Evolutionary conservation across 2,888 invertebrate genomes (phyloP), one percentile per base, ranked within the genome.

Genomic region (Chaitophorus viminalis): DNA sequence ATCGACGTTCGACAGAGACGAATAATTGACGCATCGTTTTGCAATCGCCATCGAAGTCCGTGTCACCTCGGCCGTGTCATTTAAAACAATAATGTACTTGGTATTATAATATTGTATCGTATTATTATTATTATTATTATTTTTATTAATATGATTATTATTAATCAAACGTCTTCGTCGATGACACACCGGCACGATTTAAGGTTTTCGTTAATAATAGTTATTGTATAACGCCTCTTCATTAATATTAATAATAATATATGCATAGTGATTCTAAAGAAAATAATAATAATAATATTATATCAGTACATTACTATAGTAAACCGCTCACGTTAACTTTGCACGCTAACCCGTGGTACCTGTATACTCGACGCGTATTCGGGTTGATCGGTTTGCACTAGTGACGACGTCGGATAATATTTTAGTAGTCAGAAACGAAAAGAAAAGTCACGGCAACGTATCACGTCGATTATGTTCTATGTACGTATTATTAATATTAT

Each of bases 1-100:
- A 65, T 79, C 36, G 79, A 60, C 68, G 68, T 65, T 46, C 81
- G 68, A 29, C 81, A 68, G 39, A 29, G 31, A 31, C 60, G 60
- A 60, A 46, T 46, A 11, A 78, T 60, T 72, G 72, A 72, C 33
- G 72, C 72, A 33, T 72, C 72, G 72, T 72, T 72, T 72, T 33
- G 72, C 72, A 72, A 72, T 33, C 72, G 33, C 33, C 17, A 14
- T 33, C 17, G 18, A 18, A 31, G 33, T 31, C 33, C 72, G 72
- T 18, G 72, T 33, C 68, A 68, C 68, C 29, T 60, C 11, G 21
- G 60, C 70, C 70, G 70, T 70, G 70, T 29, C 29, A 31, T 70
- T 60, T 8, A 29, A 60, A n/a, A 68, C 68, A 25, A 68, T 25
- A 29, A 11, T 68, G 25, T 21, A 29, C 60, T 54, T 18, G 18